Conservation (phyloP, 2,888 invertebrate genomes). For the Meganola albula region DNA sequence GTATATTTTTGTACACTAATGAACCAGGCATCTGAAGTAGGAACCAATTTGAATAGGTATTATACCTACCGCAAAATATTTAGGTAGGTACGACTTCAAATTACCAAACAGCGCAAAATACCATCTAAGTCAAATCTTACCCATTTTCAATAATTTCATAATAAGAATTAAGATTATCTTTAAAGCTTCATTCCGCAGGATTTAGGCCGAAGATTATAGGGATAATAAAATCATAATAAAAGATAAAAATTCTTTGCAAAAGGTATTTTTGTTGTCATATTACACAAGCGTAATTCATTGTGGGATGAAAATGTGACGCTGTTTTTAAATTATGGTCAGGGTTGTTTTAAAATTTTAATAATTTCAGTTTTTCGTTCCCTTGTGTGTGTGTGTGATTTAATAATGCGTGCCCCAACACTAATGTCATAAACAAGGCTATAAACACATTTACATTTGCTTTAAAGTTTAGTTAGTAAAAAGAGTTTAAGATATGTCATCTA, state of each 20-base stretch:
- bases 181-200: conserved; percentile 2
- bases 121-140: conserved; percentile 4
- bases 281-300: conserved; percentile 5
- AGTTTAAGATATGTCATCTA: too few species aligned
- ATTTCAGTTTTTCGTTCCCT: not conserved
- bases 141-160: conserved; percentile 12
- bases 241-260: conserved; percentile 5
- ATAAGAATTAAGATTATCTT: conserved; percentile 21
- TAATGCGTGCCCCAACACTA: too few species aligned
- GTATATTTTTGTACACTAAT: too few species aligned
- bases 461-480: too few species aligned
- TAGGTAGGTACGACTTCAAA: too few species aligned
- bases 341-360: not conserved
- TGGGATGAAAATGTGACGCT: conserved; percentile 4
- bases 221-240: conserved; percentile 13
- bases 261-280: conserved; percentile 1
- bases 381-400: too few species aligned
- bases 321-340: not conserved
- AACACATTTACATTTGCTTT: too few species aligned
- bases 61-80: too few species aligned
- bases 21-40: too few species aligned
- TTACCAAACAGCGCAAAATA: not conserved
- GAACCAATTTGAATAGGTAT: too few species aligned
- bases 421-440: too few species aligned
- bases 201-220: conserved; percentile 10